Conservation (phyloP, 1,140 invertebrate genomes). For the Diploscapter pachys region DNA sequence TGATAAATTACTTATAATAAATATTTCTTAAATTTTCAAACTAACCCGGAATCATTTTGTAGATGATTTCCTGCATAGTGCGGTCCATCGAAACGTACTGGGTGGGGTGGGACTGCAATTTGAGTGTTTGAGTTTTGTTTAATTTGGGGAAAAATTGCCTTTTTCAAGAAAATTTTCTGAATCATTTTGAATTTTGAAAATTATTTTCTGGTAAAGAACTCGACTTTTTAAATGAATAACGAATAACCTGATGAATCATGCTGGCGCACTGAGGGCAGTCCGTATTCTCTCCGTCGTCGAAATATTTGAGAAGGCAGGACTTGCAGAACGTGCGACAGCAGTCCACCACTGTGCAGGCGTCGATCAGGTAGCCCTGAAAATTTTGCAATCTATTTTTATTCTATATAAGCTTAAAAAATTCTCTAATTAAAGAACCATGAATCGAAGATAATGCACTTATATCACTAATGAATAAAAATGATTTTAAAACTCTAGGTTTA, state of each 20-base stretch:
- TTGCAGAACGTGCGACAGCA: conserved; percentile 65
- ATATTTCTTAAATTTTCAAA: background rate
- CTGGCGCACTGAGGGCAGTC: conserved; percentile 61
- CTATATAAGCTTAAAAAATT: background rate
- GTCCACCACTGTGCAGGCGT: conserved; percentile 63
- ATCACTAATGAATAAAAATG: too few relatives aligned
- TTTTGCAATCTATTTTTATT: background rate
- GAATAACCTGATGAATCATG: conserved; percentile 60
- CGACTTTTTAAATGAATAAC: too few relatives aligned
- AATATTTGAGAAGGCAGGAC: conserved; percentile 62
- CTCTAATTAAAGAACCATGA: background rate
- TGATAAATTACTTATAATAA: too few relatives aligned
- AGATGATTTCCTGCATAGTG: conserved; percentile 60
- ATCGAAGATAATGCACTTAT: background rate
- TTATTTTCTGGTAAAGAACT: too few relatives aligned
- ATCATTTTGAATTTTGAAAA: too few relatives aligned
- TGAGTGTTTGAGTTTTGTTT: background rate
- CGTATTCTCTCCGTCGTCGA: conserved; percentile 56
- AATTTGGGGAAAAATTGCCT: too few relatives aligned
- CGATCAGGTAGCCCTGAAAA: conserved; percentile 61
- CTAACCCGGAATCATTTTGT: conserved; percentile 58
- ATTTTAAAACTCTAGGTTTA: too few relatives aligned
- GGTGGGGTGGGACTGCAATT: conserved; percentile 61
- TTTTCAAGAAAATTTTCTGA: too few relatives aligned
- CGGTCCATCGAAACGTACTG: conserved; percentile 58